Conservation (phyloP, 1,140 invertebrate species). For the Hypsibius dujardini region DNA sequence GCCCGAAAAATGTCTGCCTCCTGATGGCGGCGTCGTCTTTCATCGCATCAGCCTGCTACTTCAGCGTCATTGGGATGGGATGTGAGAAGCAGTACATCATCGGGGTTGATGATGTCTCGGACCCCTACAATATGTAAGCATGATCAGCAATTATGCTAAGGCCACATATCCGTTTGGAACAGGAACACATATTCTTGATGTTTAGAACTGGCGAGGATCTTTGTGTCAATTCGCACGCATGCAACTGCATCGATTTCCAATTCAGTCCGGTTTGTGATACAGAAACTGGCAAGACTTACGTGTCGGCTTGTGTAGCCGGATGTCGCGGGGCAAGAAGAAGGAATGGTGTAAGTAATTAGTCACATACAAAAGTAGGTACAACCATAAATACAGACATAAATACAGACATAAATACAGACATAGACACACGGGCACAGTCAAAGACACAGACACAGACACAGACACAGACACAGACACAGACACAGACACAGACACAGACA, state of each 20-base stretch:
- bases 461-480: no score
- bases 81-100: not conserved
- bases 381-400: not conserved
- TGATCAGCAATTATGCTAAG: not conserved
- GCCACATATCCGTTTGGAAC: not conserved
- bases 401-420: no score
- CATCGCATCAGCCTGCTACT: not conserved
- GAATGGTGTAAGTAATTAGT: not conserved
- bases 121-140: conserved; percentile 1
- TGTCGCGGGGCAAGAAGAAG: not conserved
- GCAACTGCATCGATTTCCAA: not conserved
- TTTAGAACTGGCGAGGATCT: not conserved
- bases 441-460: no score
- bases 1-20: not conserved
- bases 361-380: not conserved
- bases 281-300: not conserved
- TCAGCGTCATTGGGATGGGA: not conserved
- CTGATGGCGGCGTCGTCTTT: conserved; percentile 9
- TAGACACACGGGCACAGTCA: no score
- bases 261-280: not conserved
- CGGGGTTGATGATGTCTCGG: conserved; percentile 3
- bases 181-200: not conserved
- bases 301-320: not conserved
- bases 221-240: not conserved
- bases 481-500: no score